These are phyloP conservation scores for Molorchus minor DNA, from an alignment of 2,888 invertebrate genomes.

Conservation along the genomic window DNA sequence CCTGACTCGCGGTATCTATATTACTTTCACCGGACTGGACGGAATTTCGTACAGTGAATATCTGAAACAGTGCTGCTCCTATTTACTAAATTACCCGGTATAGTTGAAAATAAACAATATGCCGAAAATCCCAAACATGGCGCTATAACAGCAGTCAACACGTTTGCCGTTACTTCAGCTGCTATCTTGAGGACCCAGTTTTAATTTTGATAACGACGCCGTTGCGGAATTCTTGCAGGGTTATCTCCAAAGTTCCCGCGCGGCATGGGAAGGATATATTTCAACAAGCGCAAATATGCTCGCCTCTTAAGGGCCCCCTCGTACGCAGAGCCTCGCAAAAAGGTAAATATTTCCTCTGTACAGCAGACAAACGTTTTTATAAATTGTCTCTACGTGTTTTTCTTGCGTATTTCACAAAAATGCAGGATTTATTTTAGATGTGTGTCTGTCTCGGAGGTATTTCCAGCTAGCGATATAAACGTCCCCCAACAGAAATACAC, in stretches of 20 bases:
- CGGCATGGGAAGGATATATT: constrained; percentile 43
- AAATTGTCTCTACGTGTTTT: constrained; percentile 53
- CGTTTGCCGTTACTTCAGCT: constrained; percentile 9
- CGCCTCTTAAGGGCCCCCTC: constrained; percentile 40
- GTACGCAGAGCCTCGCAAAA: constrained; percentile 42
- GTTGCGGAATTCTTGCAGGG: constrained; percentile 34
- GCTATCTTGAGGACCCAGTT: constrained; percentile 31
- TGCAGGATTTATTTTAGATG: constrained; percentile 49
- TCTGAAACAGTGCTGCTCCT: too few relatives aligned
- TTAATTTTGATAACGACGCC: constrained; percentile 42
- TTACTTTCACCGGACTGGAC: too few relatives aligned
- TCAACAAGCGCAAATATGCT: constrained; percentile 44
- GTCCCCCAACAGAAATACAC: constrained; percentile 12
- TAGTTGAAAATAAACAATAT: neutral
- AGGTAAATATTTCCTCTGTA: constrained; percentile 52
- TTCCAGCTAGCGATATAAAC: constrained; percentile 27
- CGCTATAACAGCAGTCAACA: neutral
- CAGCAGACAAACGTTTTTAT: constrained; percentile 51
- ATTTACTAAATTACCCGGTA: neutral
- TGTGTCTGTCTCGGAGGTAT: constrained; percentile 49
- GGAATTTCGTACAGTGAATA: too few relatives aligned
- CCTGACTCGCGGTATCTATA: too few relatives aligned
- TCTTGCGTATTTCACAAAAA: constrained; percentile 47
- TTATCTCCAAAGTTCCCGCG: constrained; percentile 39
- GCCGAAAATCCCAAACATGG: neutral